These are phyloP conservation scores for Sycophila texana DNA, from an alignment of 2,888 invertebrate genomes.

Conservation along the genomic window DNA sequence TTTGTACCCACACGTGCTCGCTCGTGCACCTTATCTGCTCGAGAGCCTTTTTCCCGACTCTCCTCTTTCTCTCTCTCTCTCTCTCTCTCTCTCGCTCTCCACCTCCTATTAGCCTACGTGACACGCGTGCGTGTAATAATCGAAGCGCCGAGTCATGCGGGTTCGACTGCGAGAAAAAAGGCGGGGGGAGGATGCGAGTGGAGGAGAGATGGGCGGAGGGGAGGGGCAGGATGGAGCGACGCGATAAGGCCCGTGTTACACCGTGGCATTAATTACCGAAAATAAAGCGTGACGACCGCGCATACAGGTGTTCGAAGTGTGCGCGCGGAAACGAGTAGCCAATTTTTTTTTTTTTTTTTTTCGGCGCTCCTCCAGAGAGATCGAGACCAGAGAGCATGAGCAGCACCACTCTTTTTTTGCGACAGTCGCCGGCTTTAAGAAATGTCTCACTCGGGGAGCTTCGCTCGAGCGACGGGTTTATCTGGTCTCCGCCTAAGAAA, in stretches of 20 bases:
- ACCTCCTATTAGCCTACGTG: conserved; percentile 50
- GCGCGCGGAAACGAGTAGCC: not conserved
- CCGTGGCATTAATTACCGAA: conserved; percentile 53
- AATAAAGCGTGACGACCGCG: conserved; percentile 31
- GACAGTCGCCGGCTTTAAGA: not conserved
- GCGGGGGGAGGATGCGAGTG: not conserved
- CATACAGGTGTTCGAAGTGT: too few relatives aligned
- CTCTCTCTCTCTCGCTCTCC: not conserved
- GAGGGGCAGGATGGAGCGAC: conserved; percentile 5
- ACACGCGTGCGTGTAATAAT: conserved; percentile 47
- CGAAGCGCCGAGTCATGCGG: conserved; percentile 51
- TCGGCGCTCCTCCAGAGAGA: not conserved
- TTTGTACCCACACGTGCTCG: not conserved
- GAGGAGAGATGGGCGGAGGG: not conserved
- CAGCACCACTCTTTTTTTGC: too few relatives aligned
- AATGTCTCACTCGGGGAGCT: conserved; percentile 7
- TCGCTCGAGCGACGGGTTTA: too few relatives aligned
- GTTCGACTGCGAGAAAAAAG: conserved; percentile 16
- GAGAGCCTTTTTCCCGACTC: not conserved
- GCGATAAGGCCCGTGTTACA: conserved; percentile 52
- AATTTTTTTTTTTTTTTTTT: conserved; percentile 15
- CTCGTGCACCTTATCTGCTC: not conserved
- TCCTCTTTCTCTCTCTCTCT: not conserved
- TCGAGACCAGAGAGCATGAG: not conserved
- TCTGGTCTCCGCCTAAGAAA: too few relatives aligned